Evolutionary conservation across 2,113 vertebrate genomes (phyloP), one percentile per base, ranked within the genome.

Genomic region (Actenoides lindsayi): DNA sequence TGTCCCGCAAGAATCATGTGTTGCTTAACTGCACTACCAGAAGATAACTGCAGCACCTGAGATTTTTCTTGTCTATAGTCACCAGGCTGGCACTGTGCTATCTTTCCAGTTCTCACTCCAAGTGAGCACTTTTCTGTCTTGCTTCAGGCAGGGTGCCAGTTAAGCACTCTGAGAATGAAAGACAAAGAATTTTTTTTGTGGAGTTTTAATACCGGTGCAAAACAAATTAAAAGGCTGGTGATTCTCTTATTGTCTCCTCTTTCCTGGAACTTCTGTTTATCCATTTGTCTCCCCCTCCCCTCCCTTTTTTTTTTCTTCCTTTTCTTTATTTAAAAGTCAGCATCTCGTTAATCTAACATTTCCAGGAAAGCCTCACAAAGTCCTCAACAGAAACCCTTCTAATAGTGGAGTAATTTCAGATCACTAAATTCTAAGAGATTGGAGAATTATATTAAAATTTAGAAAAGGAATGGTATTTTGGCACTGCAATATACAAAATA

Each of bases 111-210:
- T 64, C 56, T 68, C 75, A 56, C 50, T 96, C 91, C 46, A 96
- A 19, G 10, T 9, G 8, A 28, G 50, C 44, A 13, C 95, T 94
- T 91, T 41, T 96, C 46, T 88, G 37, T 82, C 93, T 97, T 64
- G 90, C 81, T 89, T 93, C 68, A 75, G 67, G 83, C 60, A 97
- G 81, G n/a, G 83, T 95, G 67, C 97, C 96, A 62, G 84, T 53
- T 13, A 93, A 57, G 44, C 93, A 97, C 1, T 67, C 97, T 96
- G 78, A 73, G 44, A 73, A 69, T 30, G 42, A 21, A 76, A 39
- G 31, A 73, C 27, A 89, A 97, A 83, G 84, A 81, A 54, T 59
- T 51, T 67, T 62, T 56, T 67, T 24, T 8, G 65, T 68, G 42
- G 27, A n/a, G 21, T 13, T 56, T 30, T 69, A 68, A 62, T 37